Base-by-base conservation (phyloP, 2,797 vertebrate genomes). In the Syngnathus rostellatus region DNA sequence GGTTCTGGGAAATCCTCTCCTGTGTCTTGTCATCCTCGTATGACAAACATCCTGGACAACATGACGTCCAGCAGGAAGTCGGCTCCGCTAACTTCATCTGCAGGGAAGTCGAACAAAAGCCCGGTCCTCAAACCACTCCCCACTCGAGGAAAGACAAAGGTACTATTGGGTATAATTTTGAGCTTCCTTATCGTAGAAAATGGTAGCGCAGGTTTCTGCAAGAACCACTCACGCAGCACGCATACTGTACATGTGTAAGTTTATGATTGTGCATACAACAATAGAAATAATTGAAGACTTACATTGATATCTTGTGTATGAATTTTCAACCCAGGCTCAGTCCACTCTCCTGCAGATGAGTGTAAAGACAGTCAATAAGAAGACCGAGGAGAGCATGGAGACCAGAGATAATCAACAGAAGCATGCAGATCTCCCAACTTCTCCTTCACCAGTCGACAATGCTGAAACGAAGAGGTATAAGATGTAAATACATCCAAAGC, bases 91-190 rank as follows among this genome's bases (percentile, higher is more conserved):
- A 58, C 67, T 21, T 78, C 73, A 43, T 82, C 89, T 61, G 64
- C 80, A 9, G 83, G 60, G 54, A 94, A 87, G 76, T 83, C 83
- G 25, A 85, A 77, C 77, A 94, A 87, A 77, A 68, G 82, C 25
- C 83, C 87, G 0, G 84, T 95, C 67, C 93, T 99, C 77, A 98
- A 95, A 63, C 97, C 97, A 16, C 89, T 98, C 71, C 85, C 84
- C 21, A 93, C 93, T 62, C 92, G 89, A 68, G 81, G 93, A 41
- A 97, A 93, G 81, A 81, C 89, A 16, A 98, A 97, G 89, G 91
- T 91, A 46, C 0, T 1, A 0, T 2, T 1, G 12, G 25, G 9
- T 7, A 2, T 6, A 2, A 6, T 45, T 10, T 14, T 8, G 7
- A 16, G 0, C n/a, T 6, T 23, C 5, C 19, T 41, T 7, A n/a